Evolutionary conservation across 2,888 invertebrate species (phyloP), one percentile per base, ranked within the genome.

Genomic region (Mythimna lalbum): DNA sequence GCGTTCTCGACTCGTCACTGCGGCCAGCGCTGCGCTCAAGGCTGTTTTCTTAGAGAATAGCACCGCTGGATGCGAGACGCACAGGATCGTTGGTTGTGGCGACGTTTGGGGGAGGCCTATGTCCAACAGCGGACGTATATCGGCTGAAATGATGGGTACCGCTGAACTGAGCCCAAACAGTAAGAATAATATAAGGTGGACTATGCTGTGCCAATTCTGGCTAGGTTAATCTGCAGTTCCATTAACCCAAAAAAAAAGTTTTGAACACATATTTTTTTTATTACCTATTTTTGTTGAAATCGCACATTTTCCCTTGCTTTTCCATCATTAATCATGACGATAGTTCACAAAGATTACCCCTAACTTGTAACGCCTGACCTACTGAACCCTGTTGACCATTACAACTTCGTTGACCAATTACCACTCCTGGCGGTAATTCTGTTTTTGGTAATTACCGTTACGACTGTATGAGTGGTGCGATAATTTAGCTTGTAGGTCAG

Each of bases 401-500:
- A 17, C 52, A 56, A 59, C 69, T 61, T 4, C 10, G 23, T n/a
- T 50, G 43, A 23, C 53, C 43, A 53, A 49, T 72, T 60, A 72
- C 53, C 63, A 50, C 43, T 62, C 1, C 47, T 62, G 47, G 19
- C n/a, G 49, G 36, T 65, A 68, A 62, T 31, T 62, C 19, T 36
- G 50, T 55, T 73, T n/a, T 68, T 27, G 75, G 70, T 80, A 73
- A 86, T 80, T 78, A 80, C 66, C 47, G 33, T 82, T 52, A 62
- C n/a, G 31, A 57, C 23, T 76, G 10, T 67, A 57, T 73, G 77
- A 71, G 69, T 66, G 65, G 31, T 12, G n/a, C 47, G 69, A 64
- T 84, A 77, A 84, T 82, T 62, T 77, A 72, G 68, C 57, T 71
- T 74, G 71, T 76, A 19, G 82, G 85, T 79, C 74, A 78, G n/a